Evolutionary conservation across 1,140 invertebrate species (phyloP).

Genomic region (Amphibalanus amphitrite): DNA sequence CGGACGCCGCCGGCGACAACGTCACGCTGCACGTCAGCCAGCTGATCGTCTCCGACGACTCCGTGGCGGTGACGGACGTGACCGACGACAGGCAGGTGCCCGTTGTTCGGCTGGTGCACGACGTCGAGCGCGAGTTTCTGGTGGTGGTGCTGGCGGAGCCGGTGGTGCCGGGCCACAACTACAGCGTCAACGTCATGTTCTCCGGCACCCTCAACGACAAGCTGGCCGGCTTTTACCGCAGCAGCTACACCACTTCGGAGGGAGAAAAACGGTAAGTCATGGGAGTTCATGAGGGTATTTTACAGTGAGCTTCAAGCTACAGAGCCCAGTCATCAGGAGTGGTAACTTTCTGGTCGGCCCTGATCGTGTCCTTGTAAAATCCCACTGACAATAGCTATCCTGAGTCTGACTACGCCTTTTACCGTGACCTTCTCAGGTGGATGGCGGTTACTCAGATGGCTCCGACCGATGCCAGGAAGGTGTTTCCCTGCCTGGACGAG

Average conservation of each 20-base stretch:
- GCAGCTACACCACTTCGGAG: slow-evolving; percentile 11
- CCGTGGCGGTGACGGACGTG: slow-evolving; percentile 11
- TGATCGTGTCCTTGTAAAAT: too few relatives aligned
- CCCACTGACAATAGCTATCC: too few relatives aligned
- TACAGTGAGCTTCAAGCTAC: too few relatives aligned
- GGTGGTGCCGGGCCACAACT: slow-evolving; percentile 37
- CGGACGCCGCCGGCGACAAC: neutral
- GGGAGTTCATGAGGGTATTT: too few relatives aligned
- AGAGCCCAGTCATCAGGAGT: too few relatives aligned
- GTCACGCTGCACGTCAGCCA: slow-evolving; percentile 15
- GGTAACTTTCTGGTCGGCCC: too few relatives aligned
- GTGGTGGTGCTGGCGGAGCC: slow-evolving; percentile 40
- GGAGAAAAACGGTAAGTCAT: neutral
- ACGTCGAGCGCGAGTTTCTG: slow-evolving; percentile 51
- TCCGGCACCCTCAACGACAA: slow-evolving; percentile 18
- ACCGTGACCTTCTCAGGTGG: neutral
- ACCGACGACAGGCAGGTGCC: neutral
- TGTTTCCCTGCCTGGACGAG: slow-evolving; percentile 10
- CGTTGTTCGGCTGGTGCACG: slow-evolving; percentile 23
- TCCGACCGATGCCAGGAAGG: slow-evolving; percentile 2
- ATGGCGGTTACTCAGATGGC: slow-evolving; percentile 6
- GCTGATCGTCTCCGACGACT: slow-evolving; percentile 13
- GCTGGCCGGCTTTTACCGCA: slow-evolving; percentile 19
- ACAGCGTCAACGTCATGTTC: slow-evolving; percentile 25
- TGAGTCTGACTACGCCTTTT: too few relatives aligned